phyloP scores from a whole-genome alignment of 2,888 invertebrate genomes.

The Anorthoa munda region DNA sequence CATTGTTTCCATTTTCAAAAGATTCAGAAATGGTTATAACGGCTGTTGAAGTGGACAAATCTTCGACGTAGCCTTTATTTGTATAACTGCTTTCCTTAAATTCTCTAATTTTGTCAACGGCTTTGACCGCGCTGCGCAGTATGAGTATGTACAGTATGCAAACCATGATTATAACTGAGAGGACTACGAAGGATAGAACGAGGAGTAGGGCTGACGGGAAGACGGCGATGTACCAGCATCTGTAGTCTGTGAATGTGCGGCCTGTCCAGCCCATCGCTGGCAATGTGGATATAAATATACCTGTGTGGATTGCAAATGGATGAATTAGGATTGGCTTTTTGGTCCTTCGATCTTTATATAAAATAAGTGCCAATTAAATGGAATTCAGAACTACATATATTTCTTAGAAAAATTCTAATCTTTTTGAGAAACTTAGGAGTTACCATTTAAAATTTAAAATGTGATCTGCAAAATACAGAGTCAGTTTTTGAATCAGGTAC shows the following conservation, averaged over 20 bases:
- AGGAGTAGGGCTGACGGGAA: slow-evolving; percentile 89
- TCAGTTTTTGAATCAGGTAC: slow-evolving; percentile 5
- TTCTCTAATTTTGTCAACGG: slow-evolving; percentile 87
- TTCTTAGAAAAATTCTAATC: background rate
- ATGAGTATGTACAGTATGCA: slow-evolving; percentile 90
- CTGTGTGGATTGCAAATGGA: slow-evolving; percentile 67
- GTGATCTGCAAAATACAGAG: background rate
- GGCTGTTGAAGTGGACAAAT: slow-evolving; percentile 69
- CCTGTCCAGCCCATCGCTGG: slow-evolving; percentile 84
- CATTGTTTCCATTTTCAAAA: slow-evolving; percentile 30
- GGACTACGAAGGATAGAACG: slow-evolving; percentile 86
- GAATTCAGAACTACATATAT: background rate
- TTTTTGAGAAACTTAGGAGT: background rate
- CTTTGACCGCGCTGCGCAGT: slow-evolving; percentile 88
- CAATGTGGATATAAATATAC: slow-evolving; percentile 76
- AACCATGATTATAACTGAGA: slow-evolving; percentile 82
- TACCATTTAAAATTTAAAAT: background rate
- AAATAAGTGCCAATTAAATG: background rate
- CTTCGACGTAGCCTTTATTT: slow-evolving; percentile 78
- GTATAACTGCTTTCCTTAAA: slow-evolving; percentile 74
- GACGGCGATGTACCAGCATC: slow-evolving; percentile 91
- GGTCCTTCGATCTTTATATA: background rate
- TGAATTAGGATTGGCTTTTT: slow-evolving; percentile 12
- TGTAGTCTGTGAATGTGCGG: slow-evolving; percentile 86
- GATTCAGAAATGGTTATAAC: slow-evolving; percentile 68